Base-by-base conservation (phyloP, 2,797 vertebrate species). In the Anas bahamensis region DNA sequence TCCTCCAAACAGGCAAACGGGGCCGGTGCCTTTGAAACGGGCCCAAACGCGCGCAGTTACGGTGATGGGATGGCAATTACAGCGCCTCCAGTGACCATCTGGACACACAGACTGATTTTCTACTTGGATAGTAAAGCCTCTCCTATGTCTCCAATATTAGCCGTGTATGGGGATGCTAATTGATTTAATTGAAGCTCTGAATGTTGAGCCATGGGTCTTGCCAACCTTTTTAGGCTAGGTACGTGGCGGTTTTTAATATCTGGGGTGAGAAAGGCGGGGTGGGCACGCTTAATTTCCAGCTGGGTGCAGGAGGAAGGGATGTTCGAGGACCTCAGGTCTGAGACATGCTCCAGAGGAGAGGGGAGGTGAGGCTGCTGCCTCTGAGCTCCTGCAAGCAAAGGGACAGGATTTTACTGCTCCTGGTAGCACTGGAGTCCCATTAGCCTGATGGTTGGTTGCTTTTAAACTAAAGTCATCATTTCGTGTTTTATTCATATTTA, bases 51-150 rank as follows among this genome's bases (percentile, higher is more conserved):
- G 2, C 31, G 2, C 52, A 77, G 88, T 73, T 76, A 64, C 84
- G 71, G 88, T 39, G 31, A 42, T 66, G 50, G 86, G 13, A 42
- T 16, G 94, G 89, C 59, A 66, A 89, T 97, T 76, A 78, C 86
- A 77, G 90, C 6, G 69, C 92, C 96, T 93, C 94, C 88, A 83
- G 89, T 94, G 92, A 74, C 94, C 95, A 96, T 97, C 96, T 95
- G 94, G 90, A 72, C 90, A 72, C 81, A 48, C 66, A 76, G 92
- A 81, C 93, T 44, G 64, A 44, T 86, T 93, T 90, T 60, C 94
- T 86, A 10, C 86, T 96, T 96, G 88, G 93, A 87, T 82, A 33
- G 82, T 73, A 69, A 89, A 95, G 23, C 86, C 71, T 92, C 77
- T 91, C 56, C 88, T 57, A 70, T 39, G 82, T 89, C 88, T 94